These are phyloP conservation scores for Endomychus coccineus DNA, from an alignment of 2,888 invertebrate species.

Conservation along the genomic window DNA sequence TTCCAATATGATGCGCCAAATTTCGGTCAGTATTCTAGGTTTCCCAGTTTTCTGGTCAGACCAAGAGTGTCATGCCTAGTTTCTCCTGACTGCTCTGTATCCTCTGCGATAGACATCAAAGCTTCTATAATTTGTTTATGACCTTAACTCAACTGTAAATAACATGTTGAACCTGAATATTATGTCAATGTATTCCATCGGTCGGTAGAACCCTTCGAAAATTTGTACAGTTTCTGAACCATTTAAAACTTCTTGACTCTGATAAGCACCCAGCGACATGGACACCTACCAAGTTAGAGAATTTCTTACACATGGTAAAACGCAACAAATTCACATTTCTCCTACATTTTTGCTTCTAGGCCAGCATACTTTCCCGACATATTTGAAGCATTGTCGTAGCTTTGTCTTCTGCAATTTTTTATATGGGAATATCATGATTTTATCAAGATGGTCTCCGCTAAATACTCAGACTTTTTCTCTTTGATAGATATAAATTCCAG, in stretches of 20 bases:
- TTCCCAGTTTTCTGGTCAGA: constrained; percentile 21
- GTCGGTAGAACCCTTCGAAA: too few relatives aligned
- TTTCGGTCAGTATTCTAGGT: constrained; percentile 23
- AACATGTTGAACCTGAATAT: constrained; percentile 24
- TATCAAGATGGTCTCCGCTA: constrained; percentile 20
- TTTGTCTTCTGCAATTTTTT: constrained; percentile 10
- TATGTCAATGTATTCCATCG: constrained; percentile 22
- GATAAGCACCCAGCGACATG: constrained; percentile 22
- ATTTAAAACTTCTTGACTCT: constrained; percentile 26
- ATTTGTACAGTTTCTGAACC: constrained; percentile 24
- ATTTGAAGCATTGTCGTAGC: constrained; percentile 15
- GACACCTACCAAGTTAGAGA: constrained; percentile 25
- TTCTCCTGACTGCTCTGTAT: constrained; percentile 26
- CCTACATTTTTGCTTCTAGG: constrained; percentile 1
- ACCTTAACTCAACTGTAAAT: constrained; percentile 23
- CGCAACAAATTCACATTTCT: constrained; percentile 9
- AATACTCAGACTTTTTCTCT: constrained; percentile 30
- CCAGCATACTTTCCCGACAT: constrained; percentile 12
- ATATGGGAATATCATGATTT: constrained; percentile 13
- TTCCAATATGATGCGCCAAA: constrained; percentile 21
- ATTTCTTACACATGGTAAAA: constrained; percentile 16
- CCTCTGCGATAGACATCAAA: constrained; percentile 24
- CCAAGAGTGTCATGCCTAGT: constrained; percentile 23
- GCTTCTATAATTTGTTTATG: constrained; percentile 25
- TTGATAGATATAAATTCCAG: constrained; percentile 26